Evolutionary conservation across 1,140 invertebrate species (phyloP), one percentile per base, ranked within the genome.

Genomic region (Ephestia elutella): DNA sequence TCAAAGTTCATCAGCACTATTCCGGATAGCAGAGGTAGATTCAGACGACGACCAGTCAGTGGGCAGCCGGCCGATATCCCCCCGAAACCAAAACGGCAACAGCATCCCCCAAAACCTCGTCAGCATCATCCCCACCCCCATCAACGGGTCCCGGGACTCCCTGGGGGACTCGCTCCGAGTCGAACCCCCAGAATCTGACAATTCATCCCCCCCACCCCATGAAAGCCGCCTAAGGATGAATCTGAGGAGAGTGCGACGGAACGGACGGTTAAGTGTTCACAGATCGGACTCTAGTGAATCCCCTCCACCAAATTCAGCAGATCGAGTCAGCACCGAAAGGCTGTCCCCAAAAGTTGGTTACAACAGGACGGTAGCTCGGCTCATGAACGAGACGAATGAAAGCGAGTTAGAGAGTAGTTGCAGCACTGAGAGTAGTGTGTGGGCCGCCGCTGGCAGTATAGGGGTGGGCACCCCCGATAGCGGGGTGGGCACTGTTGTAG

Each of bases 1-100:
- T n/a, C 81, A 87, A 72, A 87, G 73, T 58, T 85, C 82, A 66
- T 82, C 85, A 48, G 76, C 86, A n/a, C 62, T 91, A 30, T 91
- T 90, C 65, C 75, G 90, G 51, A 87, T 91, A 65, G 86, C 90
- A 3, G 90, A 91, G 63, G 89, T 90, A 13, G 90, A 91, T 70
- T 92, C 91, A 0, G 91, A 91, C 50, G 90, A 91, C 59, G 90
- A 91, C 62, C 84, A 89, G 55, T 87, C 89, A 0, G 74, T 71
- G 0, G 66, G 80, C 64, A 85, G 85, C 62, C 78, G 76, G 30
- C 80, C 81, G 1, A 80, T 84, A 63, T 86, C 86, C 1, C 82
- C 82, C 0, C 59, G 80, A 11, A 75, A 72, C 64, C 75, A 76
- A 50, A 79, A 68, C 57, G 60, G 59, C 60, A 71, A 70, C 38